phyloP scores from a whole-genome alignment of 2,113 vertebrate species.

The Dicerorhinus sumatrensis region DNA sequence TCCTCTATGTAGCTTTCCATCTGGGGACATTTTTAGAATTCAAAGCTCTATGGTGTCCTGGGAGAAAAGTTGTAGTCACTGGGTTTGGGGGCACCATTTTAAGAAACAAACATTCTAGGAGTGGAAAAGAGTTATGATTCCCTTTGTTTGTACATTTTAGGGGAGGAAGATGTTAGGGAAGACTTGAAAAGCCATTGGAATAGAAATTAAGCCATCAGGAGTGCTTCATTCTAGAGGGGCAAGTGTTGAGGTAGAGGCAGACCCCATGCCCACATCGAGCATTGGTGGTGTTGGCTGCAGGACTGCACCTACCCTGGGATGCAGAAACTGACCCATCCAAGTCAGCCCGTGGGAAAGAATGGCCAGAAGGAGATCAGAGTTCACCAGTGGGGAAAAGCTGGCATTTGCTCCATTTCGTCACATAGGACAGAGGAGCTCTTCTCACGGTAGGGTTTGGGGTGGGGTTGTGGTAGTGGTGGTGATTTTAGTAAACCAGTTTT shows the following conservation, averaged over 20 bases:
- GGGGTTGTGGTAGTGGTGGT: slow-evolving; percentile 34
- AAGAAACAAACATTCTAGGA: slow-evolving; percentile 21
- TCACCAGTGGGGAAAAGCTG: slow-evolving; percentile 46
- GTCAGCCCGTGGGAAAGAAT: slow-evolving; percentile 35
- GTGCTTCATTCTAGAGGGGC: background rate
- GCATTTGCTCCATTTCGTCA: slow-evolving; percentile 60
- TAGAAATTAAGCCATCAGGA: background rate
- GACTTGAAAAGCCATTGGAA: slow-evolving; percentile 13
- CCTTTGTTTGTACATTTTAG: background rate
- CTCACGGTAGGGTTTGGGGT: slow-evolving; percentile 50
- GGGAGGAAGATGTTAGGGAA: background rate
- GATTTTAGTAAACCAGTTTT: slow-evolving; percentile 75
- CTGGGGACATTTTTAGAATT: slow-evolving; percentile 24
- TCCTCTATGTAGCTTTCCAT: background rate
- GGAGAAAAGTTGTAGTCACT: background rate
- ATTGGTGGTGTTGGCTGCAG: too few species aligned
- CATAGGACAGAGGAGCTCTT: slow-evolving; percentile 45
- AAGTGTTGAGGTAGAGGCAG: background rate
- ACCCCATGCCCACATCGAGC: background rate
- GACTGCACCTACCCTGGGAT: background rate
- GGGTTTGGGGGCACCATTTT: background rate
- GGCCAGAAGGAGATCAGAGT: slow-evolving; percentile 55
- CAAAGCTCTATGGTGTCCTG: background rate
- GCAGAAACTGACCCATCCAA: slow-evolving; percentile 29
- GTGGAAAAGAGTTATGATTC: background rate